Percentiles rank a stretch among this genome's conserved stretches.
Evolutionary conservation across 2,888 invertebrate species (phyloP).

Genomic region (Sussaba pulchella): DNA sequence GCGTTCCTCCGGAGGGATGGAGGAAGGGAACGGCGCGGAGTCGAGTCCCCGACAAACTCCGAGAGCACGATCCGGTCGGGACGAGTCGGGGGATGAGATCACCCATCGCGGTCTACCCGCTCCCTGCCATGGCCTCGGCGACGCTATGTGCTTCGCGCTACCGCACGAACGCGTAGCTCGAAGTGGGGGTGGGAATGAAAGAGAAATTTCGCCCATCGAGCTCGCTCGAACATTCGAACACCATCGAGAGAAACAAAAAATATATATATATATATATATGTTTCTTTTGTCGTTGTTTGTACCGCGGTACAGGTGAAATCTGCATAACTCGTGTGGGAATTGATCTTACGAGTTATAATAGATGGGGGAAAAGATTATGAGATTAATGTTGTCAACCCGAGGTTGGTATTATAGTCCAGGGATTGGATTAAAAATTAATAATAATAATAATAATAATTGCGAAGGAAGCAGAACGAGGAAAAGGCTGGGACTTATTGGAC

Average conservation of each 20-base stretch:
- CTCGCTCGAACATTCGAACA: slow-evolving; percentile 3
- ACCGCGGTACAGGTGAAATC: background rate
- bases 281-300: background rate
- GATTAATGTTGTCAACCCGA: background rate
- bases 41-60: slow-evolving; percentile 42
- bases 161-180: slow-evolving; percentile 13
- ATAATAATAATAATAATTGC: background rate
- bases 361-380: slow-evolving; percentile 1
- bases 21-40: slow-evolving; percentile 53
- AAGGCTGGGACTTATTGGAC: no score
- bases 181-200: slow-evolving; percentile 29
- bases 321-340: slow-evolving; percentile 30
- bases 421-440: background rate
- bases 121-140: no score
- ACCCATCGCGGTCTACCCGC: slow-evolving; percentile 35
- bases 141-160: slow-evolving; percentile 3
- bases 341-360: slow-evolving; percentile 7
- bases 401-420: no score
- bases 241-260: slow-evolving; percentile 1
- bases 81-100: slow-evolving; percentile 64
- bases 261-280: no score
- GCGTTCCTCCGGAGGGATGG: slow-evolving; percentile 55
- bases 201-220: slow-evolving; percentile 25
- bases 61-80: slow-evolving; percentile 15
- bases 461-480: background rate